Evolutionary conservation across 2,797 vertebrate genomes (phyloP).

Genomic region (Poeciliopsis gracilis): DNA sequence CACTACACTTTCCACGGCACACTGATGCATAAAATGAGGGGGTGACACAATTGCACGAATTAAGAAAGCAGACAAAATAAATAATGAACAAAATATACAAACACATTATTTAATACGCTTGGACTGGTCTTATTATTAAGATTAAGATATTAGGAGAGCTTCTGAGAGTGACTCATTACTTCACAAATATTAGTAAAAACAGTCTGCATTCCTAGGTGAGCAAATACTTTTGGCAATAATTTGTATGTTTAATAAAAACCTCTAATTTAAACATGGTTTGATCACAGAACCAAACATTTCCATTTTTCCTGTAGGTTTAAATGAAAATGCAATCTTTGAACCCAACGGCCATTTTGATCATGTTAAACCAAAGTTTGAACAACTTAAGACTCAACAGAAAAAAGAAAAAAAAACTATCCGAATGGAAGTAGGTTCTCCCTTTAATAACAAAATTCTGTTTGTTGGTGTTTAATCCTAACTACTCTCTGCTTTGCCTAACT

Average conservation of each 20-base stretch:
- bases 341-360: too few species aligned
- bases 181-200: too few species aligned
- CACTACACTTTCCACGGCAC: background rate
- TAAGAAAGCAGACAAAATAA: background rate
- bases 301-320: background rate
- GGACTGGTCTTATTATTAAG: background rate
- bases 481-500: conserved; percentile 22
- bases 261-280: background rate
- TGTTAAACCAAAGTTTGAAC: too few species aligned
- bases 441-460: conserved; percentile 32
- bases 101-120: background rate
- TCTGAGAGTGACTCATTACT: too few species aligned
- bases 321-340: too few species aligned
- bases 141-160: too few species aligned
- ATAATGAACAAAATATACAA: background rate
- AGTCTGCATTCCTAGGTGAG: too few species aligned
- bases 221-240: too few species aligned
- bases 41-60: background rate
- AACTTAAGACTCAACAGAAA: too few species aligned
- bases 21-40: background rate
- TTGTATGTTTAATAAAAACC: background rate
- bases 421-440: conserved; percentile 3
- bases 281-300: background rate
- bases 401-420: too few species aligned
- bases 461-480: conserved; percentile 33